Conservation (phyloP, 2,113 vertebrate genomes). For the Ceratotherium simum region DNA sequence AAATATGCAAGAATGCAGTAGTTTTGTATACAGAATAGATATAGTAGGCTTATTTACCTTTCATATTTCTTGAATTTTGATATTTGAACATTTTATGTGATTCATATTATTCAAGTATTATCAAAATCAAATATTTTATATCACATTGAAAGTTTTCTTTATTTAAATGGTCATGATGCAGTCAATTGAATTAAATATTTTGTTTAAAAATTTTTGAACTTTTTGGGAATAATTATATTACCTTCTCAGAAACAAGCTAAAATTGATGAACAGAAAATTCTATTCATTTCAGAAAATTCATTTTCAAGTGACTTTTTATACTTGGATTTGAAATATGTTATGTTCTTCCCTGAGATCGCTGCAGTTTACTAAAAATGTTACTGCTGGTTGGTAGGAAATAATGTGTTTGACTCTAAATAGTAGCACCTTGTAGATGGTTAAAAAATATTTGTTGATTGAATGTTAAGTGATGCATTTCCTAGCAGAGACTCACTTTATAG, state of each 20-base stretch:
- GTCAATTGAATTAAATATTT: background rate
- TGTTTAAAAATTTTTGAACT: background rate
- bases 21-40: background rate
- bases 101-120: background rate
- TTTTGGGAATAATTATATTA: background rate
- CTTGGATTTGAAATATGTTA: background rate
- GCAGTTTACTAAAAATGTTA: background rate
- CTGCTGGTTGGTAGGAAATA: background rate
- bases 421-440: background rate
- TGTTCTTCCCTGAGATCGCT: background rate
- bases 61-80: background rate
- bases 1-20: background rate
- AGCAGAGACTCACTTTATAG: background rate
- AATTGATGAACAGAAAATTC: background rate
- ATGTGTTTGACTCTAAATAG: background rate
- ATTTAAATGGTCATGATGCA: background rate
- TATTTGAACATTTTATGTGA: background rate
- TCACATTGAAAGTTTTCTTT: background rate
- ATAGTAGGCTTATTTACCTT: background rate
- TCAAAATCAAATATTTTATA: background rate
- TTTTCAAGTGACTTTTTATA: background rate
- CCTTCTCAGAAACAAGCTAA: background rate
- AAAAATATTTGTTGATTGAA: constrained; percentile 33
- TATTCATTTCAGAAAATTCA: background rate
- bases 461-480: background rate